These are phyloP conservation scores for Bembecia ichneumoniformis DNA, from an alignment of 2,888 invertebrate genomes.

Conservation along the genomic window DNA sequence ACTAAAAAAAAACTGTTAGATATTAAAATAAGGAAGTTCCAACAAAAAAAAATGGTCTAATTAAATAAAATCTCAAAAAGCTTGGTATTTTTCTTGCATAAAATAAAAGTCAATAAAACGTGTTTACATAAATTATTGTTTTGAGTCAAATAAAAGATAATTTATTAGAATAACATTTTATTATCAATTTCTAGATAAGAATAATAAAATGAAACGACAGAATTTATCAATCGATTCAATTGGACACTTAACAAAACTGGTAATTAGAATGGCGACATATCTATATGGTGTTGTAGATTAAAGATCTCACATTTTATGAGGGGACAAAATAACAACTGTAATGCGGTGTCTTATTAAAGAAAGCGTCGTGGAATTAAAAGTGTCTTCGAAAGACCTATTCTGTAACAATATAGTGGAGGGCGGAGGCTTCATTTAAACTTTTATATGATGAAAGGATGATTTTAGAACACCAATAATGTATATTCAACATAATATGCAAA, in stretches of 20 bases:
- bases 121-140: too few relatives aligned
- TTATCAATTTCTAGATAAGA: neutral
- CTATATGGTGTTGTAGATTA: slow-evolving; percentile 1
- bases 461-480: too few relatives aligned
- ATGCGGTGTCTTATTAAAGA: slow-evolving; percentile 30
- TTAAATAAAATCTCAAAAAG: too few relatives aligned
- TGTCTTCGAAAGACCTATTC: slow-evolving; percentile 15
- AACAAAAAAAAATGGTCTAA: too few relatives aligned
- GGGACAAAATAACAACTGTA: slow-evolving; percentile 7
- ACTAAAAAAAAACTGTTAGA: too few relatives aligned
- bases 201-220: neutral
- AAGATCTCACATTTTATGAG: neutral
- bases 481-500: too few relatives aligned
- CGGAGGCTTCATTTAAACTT: neutral
- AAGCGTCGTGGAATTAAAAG: slow-evolving; percentile 28
- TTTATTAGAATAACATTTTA: neutral
- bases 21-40: too few relatives aligned
- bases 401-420: neutral
- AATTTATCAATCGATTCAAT: neutral
- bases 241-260: slow-evolving; percentile 1
- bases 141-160: too few relatives aligned
- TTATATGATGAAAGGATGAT: too few relatives aligned
- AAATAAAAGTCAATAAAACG: too few relatives aligned
- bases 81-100: too few relatives aligned
- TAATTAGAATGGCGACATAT: slow-evolving; percentile 1